phyloP scores from a whole-genome alignment of 2,797 vertebrate genomes.

The Syngnathus acus region DNA sequence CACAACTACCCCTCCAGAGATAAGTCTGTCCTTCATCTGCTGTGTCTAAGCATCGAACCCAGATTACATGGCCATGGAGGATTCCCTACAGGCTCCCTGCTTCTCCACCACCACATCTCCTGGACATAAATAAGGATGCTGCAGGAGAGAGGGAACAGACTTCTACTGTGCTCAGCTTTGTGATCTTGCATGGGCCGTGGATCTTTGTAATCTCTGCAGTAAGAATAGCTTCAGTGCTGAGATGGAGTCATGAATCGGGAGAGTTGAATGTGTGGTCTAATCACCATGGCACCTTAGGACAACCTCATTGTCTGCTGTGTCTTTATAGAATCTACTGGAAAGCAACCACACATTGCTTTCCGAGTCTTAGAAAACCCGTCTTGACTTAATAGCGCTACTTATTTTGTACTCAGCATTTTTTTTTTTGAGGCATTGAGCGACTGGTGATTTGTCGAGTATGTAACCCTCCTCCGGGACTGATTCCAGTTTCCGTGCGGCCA shows the following conservation, averaged over 20 bases:
- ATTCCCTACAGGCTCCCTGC: conserved; percentile 43
- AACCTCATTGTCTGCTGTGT: conserved; percentile 26
- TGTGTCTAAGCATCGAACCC: conserved; percentile 45
- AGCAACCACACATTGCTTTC: conserved; percentile 12
- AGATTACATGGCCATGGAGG: conserved; percentile 53
- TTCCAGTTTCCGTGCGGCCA: not conserved
- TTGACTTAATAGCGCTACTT: too few relatives aligned
- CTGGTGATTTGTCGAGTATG: not conserved
- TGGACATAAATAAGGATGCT: conserved; percentile 52
- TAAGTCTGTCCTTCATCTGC: conserved; percentile 55
- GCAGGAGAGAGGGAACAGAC: conserved; percentile 31
- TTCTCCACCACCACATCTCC: conserved; percentile 30
- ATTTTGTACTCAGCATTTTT: not conserved
- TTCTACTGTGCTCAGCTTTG: conserved; percentile 37
- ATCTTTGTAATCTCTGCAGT: conserved; percentile 45
- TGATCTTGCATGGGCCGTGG: conserved; percentile 37
- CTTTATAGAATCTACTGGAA: conserved; percentile 28
- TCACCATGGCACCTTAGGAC: conserved; percentile 23
- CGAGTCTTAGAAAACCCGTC: not conserved
- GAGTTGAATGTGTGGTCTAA: conserved; percentile 22
- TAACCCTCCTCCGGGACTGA: not conserved
- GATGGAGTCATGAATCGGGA: conserved; percentile 22
- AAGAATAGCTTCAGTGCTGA: conserved; percentile 20
- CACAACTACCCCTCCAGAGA: conserved; percentile 45
- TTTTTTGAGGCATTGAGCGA: not conserved